A percentile compares a stretch with the other conserved stretches of the same genome.
Conservation (phyloP, 2,888 invertebrate species). For the Eupithecia tripunctaria region DNA sequence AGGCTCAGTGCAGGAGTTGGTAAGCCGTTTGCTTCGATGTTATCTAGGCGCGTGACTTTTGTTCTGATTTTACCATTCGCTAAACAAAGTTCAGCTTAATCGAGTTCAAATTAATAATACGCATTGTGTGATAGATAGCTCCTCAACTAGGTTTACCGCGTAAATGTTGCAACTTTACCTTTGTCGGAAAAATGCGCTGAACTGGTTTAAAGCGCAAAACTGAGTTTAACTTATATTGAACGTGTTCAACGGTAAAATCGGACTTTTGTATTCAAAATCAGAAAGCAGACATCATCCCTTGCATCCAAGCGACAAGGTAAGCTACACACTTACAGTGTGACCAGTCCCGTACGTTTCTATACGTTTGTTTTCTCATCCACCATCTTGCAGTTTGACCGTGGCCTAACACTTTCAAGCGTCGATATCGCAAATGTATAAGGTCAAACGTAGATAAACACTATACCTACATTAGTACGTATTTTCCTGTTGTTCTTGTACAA, state of each 20-base stretch:
- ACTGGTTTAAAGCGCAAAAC: no score
- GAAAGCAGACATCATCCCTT: not conserved
- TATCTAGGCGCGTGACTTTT: not conserved
- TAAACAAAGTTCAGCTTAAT: no score
- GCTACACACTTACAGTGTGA: not conserved
- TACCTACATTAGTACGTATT: not conserved
- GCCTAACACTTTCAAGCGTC: not conserved
- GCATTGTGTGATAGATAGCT: no score
- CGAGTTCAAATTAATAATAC: no score
- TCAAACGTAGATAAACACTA: slow-evolving; percentile 3
- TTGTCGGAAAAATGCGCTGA: no score
- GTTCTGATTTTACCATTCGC: no score
- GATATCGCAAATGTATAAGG: not conserved
- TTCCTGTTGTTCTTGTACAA: not conserved
- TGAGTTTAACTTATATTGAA: no score
- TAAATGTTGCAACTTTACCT: no score
- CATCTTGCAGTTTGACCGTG: not conserved
- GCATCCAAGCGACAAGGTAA: not conserved
- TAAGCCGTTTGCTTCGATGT: not conserved
- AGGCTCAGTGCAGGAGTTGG: not conserved
- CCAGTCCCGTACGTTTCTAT: not conserved
- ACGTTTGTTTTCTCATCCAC: not conserved
- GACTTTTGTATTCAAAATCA: not conserved
- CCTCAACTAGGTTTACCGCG: no score
- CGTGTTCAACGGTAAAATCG: no score